A percentile compares a stretch with the other conserved stretches of the same genome.
These are phyloP conservation scores for Ibidorhyncha struthersii DNA, from an alignment of 2,113 vertebrate genomes.

Conservation along the genomic window DNA sequence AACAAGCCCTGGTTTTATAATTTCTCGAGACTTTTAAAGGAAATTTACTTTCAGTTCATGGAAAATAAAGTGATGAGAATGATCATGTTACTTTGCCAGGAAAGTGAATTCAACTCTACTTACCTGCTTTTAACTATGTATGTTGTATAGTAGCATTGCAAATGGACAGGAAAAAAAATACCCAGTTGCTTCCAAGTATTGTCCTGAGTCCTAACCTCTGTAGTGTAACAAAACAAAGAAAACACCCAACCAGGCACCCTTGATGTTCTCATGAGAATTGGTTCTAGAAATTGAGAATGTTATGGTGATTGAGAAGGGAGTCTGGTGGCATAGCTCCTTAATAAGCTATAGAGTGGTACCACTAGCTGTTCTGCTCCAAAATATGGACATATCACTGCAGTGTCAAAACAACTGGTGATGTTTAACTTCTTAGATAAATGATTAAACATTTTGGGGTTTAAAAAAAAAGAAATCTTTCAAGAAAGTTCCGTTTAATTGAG, in stretches of 20 bases:
- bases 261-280: neutral
- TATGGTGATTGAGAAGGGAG: neutral
- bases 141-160: neutral
- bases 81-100: neutral
- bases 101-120: neutral
- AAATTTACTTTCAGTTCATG: neutral
- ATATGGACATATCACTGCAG: neutral
- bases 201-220: neutral
- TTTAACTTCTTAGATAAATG: neutral
- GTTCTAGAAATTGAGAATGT: neutral
- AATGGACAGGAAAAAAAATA: neutral
- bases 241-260: neutral
- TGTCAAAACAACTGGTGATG: neutral
- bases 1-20: neutral
- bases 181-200: fast-evolving
- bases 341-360: neutral
- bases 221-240: neutral
- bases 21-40: neutral
- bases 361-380: neutral
- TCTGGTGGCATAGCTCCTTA: neutral
- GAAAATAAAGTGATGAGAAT: neutral
- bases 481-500: neutral
- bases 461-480: neutral
- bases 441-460: neutral
- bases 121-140: neutral